Evolutionary conservation across 2,113 vertebrate species (phyloP).

Genomic region (Microtus montanus): DNA sequence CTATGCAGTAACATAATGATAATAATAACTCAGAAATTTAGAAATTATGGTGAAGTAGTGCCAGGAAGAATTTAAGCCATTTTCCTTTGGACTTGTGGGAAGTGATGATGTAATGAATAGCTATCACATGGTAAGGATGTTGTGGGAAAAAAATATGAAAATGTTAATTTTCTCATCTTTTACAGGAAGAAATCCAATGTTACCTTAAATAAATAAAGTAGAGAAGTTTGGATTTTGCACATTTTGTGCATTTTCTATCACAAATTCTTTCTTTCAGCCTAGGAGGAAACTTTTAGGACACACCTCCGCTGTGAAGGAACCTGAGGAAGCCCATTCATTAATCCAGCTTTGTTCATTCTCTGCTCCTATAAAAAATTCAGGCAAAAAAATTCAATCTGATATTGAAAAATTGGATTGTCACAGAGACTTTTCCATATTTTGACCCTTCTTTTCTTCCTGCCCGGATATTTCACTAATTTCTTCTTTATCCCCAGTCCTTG

Average conservation of each 20-base stretch:
- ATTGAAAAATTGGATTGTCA: not conserved
- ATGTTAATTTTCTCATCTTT: not conserved
- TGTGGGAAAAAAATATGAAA: not conserved
- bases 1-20: not conserved
- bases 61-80: not conserved
- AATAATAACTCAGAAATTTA: not conserved
- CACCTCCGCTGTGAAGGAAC: not conserved
- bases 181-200: not conserved
- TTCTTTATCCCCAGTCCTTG: not conserved
- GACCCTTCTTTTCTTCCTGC: not conserved
- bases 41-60: not conserved
- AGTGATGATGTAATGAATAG: not conserved
- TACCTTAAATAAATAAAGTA: not conserved
- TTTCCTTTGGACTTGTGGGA: not conserved
- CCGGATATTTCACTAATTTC: not conserved
- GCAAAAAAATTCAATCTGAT: not conserved
- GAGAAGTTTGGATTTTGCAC: constrained; percentile 1
- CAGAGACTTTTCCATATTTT: not conserved
- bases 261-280: not conserved
- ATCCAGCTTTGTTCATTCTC: not conserved
- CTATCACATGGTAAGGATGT: not conserved
- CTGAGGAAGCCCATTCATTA: not conserved
- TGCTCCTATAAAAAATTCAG: not conserved
- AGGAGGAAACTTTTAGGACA: not conserved
- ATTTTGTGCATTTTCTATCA: not conserved